phyloP scores from a whole-genome alignment of 2,113 vertebrate species.

The Phalacrocorax pelagicus region DNA sequence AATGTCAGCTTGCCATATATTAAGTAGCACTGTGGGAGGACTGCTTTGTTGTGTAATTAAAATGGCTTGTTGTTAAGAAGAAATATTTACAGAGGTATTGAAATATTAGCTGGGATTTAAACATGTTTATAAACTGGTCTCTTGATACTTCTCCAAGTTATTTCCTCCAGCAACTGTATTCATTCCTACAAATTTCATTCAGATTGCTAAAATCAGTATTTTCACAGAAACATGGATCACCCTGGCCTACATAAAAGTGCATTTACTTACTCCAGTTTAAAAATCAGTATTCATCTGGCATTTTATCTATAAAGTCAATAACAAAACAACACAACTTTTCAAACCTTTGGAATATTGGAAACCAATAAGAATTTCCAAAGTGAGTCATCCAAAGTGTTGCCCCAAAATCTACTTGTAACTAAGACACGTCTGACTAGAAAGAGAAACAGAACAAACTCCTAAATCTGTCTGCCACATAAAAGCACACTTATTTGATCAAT shows the following conservation, averaged over 20 bases:
- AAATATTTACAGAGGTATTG: conserved; percentile 15
- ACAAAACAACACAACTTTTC: neutral
- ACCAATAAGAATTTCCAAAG: neutral
- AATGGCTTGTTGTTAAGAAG: neutral
- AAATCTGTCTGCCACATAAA: neutral
- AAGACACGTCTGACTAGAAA: neutral
- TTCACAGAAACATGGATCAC: neutral
- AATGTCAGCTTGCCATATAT: neutral
- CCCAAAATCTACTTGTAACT: neutral
- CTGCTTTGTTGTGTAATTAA: conserved; percentile 10
- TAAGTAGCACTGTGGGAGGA: neutral
- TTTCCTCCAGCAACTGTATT: neutral
- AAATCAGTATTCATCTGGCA: neutral
- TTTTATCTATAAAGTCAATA: neutral
- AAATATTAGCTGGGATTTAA: conserved; percentile 25
- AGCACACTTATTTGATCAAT: neutral
- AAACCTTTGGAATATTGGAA: neutral
- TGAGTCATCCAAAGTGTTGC: neutral
- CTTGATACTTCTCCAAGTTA: neutral
- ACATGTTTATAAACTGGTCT: neutral
- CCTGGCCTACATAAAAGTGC: neutral
- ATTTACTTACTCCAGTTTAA: neutral
- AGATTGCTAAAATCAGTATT: neutral
- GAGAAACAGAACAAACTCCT: neutral
- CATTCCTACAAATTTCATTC: neutral